Evolutionary conservation across 2,888 invertebrate genomes (phyloP).

Genomic region (Hipparchia sbordonii): DNA sequence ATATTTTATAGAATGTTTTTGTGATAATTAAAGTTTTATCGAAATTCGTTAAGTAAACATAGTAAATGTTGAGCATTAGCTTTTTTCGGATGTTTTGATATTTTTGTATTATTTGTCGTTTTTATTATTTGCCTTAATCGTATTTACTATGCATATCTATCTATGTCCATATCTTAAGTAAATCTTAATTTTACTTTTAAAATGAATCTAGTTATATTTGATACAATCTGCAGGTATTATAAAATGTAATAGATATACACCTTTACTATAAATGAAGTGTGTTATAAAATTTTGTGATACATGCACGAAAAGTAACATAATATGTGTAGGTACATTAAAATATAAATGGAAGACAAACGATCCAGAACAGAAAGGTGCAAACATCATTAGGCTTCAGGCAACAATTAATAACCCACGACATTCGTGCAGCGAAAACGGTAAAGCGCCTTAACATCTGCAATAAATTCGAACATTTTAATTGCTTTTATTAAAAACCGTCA

Average conservation of each 20-base stretch:
- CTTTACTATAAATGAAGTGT: constrained; percentile 8
- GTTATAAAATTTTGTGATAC: constrained; percentile 52
- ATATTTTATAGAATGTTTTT: too few species aligned
- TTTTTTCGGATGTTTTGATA: too few species aligned
- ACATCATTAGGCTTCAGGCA: constrained; percentile 71
- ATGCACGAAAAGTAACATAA: constrained; percentile 57
- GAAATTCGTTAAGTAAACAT: too few species aligned
- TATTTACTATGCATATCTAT: too few species aligned
- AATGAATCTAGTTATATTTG: neutral
- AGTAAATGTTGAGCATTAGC: too few species aligned
- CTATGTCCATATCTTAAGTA: too few species aligned
- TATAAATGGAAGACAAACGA: constrained; percentile 47
- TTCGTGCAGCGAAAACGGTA: constrained; percentile 61
- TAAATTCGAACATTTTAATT: constrained; percentile 27
- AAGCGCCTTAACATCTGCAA: constrained; percentile 38
- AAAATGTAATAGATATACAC: neutral
- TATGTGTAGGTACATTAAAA: constrained; percentile 25
- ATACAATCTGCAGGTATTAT: neutral
- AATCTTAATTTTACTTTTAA: neutral
- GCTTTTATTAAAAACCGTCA: constrained; percentile 41
- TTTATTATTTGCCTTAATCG: too few species aligned
- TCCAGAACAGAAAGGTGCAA: constrained; percentile 61
- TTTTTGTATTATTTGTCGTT: too few species aligned
- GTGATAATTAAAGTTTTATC: too few species aligned
- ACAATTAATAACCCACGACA: constrained; percentile 70